Percentiles rank a stretch among this genome's conserved stretches.
Evolutionary conservation across 2,888 invertebrate genomes (phyloP).

Genomic region (Cosmia trapezina): DNA sequence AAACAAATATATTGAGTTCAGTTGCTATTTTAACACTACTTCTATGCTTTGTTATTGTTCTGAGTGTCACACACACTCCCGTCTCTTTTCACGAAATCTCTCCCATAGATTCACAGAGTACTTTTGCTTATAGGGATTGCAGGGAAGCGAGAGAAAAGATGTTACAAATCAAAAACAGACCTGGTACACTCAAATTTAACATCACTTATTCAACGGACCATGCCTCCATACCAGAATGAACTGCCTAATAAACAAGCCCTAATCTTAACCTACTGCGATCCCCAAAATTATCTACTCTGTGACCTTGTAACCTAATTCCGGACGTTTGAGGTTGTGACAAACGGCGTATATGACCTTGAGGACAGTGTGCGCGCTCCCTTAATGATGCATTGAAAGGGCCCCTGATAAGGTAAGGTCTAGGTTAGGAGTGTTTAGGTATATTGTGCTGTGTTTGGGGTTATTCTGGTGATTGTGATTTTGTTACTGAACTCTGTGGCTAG

Average conservation of each 20-base stretch:
- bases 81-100: too few species aligned
- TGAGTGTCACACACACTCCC: too few species aligned
- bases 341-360: constrained; percentile 54
- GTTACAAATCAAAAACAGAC: too few species aligned
- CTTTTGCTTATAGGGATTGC: too few species aligned
- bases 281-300: constrained; percentile 44
- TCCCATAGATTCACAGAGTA: too few species aligned
- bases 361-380: constrained; percentile 29
- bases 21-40: too few species aligned
- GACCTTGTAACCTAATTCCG: constrained; percentile 58
- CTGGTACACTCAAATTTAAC: not conserved
- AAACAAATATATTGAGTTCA: too few species aligned
- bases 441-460: not conserved
- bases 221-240: constrained; percentile 18
- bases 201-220: constrained; percentile 12
- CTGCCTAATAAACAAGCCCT: constrained; percentile 35
- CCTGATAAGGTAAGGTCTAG: constrained; percentile 45
- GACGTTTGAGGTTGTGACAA: constrained; percentile 46
- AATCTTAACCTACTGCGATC: constrained; percentile 20
- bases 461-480: constrained; percentile 1
- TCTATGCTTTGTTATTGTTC: too few species aligned
- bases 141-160: too few species aligned
- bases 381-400: constrained; percentile 44
- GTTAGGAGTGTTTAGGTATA: constrained; percentile 1
- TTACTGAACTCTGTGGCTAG: constrained; percentile 3